Evolutionary conservation across 1,140 invertebrate genomes (phyloP).

Genomic region (Drusus annulatus): DNA sequence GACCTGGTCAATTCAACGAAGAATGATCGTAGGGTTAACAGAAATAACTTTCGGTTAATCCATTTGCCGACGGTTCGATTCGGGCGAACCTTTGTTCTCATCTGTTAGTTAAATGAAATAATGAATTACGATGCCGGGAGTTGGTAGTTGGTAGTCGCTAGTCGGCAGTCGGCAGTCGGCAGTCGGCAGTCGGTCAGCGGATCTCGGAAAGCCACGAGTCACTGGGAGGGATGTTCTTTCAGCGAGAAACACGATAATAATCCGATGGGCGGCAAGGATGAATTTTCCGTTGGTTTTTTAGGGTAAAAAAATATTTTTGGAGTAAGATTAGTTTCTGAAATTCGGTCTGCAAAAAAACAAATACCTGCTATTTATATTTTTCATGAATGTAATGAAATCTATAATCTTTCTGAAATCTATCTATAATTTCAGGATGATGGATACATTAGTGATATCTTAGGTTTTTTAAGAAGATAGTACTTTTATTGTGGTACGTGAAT

Average conservation of each 20-base stretch:
- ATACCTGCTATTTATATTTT: too few relatives aligned
- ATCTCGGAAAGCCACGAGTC: slow-evolving; percentile 34
- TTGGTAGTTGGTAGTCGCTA: background rate
- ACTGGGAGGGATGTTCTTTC: slow-evolving; percentile 22
- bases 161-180: background rate
- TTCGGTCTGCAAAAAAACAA: too few relatives aligned
- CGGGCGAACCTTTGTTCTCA: slow-evolving; percentile 36
- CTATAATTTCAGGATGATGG: too few relatives aligned
- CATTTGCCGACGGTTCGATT: slow-evolving; percentile 47
- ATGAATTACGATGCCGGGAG: slow-evolving; percentile 29
- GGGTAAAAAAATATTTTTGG: too few relatives aligned
- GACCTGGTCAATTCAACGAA: slow-evolving; percentile 27
- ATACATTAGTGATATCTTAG: too few relatives aligned
- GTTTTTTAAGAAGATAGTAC: too few relatives aligned
- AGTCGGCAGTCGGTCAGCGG: background rate
- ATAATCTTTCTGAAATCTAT: too few relatives aligned
- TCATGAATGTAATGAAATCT: too few relatives aligned
- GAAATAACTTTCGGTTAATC: slow-evolving; percentile 34
- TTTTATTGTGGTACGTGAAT: too few relatives aligned
- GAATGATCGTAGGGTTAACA: slow-evolving; percentile 35
- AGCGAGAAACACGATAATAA: background rate
- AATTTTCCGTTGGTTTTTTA: background rate
- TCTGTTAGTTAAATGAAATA: slow-evolving; percentile 58
- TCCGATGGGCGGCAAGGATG: slow-evolving; percentile 12
- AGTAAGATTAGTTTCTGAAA: too few relatives aligned